Conservation (phyloP, 1,140 invertebrate species). For the Sitophilus oryzae region DNA sequence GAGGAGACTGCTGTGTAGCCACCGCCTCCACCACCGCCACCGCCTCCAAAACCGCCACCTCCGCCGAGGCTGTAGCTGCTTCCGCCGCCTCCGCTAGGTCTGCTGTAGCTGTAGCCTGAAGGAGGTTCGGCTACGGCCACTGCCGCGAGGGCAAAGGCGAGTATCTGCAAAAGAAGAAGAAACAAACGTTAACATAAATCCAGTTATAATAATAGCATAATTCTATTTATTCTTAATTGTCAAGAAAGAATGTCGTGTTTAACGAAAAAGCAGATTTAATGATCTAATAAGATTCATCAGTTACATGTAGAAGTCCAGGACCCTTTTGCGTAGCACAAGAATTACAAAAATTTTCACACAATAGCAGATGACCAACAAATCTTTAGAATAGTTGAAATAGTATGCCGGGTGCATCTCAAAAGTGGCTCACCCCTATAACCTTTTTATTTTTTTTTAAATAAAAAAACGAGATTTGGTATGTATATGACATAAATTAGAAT, state of each 20-base stretch:
- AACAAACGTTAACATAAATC: conserved; percentile 21
- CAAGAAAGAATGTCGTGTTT: neutral
- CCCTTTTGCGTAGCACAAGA: too few species aligned
- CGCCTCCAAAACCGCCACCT: conserved; percentile 48
- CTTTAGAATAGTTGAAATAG: too few species aligned
- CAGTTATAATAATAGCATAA: conserved; percentile 5
- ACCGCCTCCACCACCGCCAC: conserved; percentile 55
- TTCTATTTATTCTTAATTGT: neutral
- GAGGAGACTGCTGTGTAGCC: conserved; percentile 66
- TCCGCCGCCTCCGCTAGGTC: conserved; percentile 57
- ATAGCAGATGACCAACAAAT: too few species aligned
- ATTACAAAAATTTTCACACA: too few species aligned
- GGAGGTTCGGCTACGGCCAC: conserved; percentile 57
- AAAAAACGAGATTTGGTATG: too few species aligned
- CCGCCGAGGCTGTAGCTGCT: conserved; percentile 56
- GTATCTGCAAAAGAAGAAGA: conserved; percentile 51
- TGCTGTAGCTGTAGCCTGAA: conserved; percentile 59
- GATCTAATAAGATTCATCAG: too few species aligned
- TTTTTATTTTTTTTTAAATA: too few species aligned
- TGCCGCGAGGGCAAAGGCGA: conserved; percentile 56
- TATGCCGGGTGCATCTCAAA: too few species aligned
- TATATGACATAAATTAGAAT: too few species aligned
- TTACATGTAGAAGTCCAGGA: too few species aligned
- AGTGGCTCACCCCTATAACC: too few species aligned
- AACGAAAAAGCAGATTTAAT: too few species aligned